Evolutionary conservation across 2,888 invertebrate species (phyloP).

Genomic region (Thymelicus acteon): DNA sequence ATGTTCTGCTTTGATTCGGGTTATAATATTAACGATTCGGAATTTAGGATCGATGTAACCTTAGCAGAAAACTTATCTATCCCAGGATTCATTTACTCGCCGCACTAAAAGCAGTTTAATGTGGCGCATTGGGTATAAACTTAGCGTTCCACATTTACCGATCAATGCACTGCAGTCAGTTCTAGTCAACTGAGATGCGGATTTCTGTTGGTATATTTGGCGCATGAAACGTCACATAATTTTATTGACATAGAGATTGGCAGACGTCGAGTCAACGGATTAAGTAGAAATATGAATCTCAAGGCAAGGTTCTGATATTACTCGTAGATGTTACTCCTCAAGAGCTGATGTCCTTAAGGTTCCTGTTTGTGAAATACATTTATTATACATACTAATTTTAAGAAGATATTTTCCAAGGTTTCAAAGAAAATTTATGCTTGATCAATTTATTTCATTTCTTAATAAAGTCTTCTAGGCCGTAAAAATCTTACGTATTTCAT

Average conservation of each 20-base stretch:
- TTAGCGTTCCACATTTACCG: slow-evolving; percentile 33
- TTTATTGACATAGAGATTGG: slow-evolving; percentile 4
- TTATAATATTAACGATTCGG: no score
- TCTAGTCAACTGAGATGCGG: slow-evolving; percentile 32
- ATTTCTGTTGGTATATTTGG: slow-evolving; percentile 29
- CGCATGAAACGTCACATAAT: slow-evolving; percentile 13
- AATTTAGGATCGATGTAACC: no score
- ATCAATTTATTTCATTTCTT: no score
- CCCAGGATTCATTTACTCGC: not conserved
- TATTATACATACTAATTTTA: not conserved
- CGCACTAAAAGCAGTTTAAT: slow-evolving; percentile 17
- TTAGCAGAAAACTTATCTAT: not conserved
- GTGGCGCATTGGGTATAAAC: slow-evolving; percentile 30
- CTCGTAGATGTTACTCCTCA: not conserved
- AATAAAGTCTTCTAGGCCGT: no score
- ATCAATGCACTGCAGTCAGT: slow-evolving; percentile 36
- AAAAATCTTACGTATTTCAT: not conserved
- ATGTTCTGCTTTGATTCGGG: no score
- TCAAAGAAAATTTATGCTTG: no score
- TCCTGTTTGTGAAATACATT: not conserved
- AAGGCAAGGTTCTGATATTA: not conserved
- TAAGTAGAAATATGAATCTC: slow-evolving; percentile 2
- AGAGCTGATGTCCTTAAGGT: not conserved
- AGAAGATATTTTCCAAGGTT: no score
- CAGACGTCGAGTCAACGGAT: not conserved